A percentile compares a stretch with the other conserved stretches of the same genome.
phyloP scores from a whole-genome alignment of 2,113 vertebrate species.

The Myodes glareolus region DNA sequence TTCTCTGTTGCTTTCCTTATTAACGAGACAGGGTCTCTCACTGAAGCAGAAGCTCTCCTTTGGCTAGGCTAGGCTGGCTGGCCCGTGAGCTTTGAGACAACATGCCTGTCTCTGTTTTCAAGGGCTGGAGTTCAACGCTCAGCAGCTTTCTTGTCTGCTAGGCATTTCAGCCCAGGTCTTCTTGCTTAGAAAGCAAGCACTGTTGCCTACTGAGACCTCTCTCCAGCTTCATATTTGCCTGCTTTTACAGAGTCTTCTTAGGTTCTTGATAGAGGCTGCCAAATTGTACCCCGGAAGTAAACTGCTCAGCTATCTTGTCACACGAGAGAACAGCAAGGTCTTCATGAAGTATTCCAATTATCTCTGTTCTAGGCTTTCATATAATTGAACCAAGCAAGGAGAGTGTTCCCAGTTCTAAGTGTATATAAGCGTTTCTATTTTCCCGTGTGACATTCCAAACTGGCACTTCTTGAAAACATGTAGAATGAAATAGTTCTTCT shows the following conservation, averaged over 20 bases:
- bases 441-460: neutral
- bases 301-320: neutral
- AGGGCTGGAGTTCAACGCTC: neutral
- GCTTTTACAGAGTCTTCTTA: neutral
- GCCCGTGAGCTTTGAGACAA: neutral
- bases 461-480: neutral
- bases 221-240: neutral
- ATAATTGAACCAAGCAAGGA: neutral
- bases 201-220: neutral
- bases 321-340: neutral
- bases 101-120: neutral
- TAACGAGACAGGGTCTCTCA: no score
- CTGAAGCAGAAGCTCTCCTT: neutral
- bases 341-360: neutral
- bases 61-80: no score
- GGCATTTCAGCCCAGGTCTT: neutral
- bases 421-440: neutral
- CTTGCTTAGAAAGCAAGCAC: neutral
- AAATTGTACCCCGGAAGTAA: neutral
- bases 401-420: neutral
- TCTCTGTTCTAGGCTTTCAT: neutral
- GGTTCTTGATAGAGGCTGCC: neutral
- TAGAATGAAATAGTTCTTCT: neutral
- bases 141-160: neutral
- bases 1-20: neutral